phyloP scores from a whole-genome alignment of 2,888 invertebrate species.

The Hirtodrosophila trivittata region DNA sequence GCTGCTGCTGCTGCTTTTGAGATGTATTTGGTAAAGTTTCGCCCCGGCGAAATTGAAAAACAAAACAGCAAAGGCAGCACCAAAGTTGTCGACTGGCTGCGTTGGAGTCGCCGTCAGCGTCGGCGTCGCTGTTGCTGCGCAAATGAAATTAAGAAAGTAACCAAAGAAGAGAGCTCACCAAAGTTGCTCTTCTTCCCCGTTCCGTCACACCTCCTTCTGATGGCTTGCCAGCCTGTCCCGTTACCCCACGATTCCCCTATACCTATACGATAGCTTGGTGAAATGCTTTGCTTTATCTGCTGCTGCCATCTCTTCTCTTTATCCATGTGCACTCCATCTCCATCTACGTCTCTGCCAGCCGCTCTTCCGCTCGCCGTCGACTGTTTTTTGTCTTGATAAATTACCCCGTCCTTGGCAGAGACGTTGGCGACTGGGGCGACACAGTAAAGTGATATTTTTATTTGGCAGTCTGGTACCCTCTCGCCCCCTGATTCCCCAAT shows the following conservation, averaged over 20 bases:
- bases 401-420: slow-evolving; percentile 78
- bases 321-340: slow-evolving; percentile 51
- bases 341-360: slow-evolving; percentile 27
- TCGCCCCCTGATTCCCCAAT: background rate
- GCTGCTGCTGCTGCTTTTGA: slow-evolving; percentile 56
- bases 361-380: slow-evolving; percentile 25
- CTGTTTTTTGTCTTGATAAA: slow-evolving; percentile 77
- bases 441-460: slow-evolving; percentile 79
- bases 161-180: slow-evolving; percentile 63
- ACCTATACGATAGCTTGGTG: slow-evolving; percentile 42
- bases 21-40: slow-evolving; percentile 76
- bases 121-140: slow-evolving; percentile 48
- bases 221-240: background rate
- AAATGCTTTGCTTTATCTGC: slow-evolving; percentile 63
- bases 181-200: slow-evolving; percentile 34
- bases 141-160: slow-evolving; percentile 80
- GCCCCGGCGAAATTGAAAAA: slow-evolving; percentile 71
- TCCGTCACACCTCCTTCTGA: background rate
- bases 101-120: slow-evolving; percentile 23
- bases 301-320: slow-evolving; percentile 39
- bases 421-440: slow-evolving; percentile 59
- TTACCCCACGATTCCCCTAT: slow-evolving; percentile 2
- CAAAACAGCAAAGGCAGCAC: slow-evolving; percentile 63
- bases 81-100: slow-evolving; percentile 40
- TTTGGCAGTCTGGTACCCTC: slow-evolving; percentile 41